A percentile compares a stretch with the other conserved stretches of the same genome.
Conservation (phyloP, 2,797 vertebrate genomes). For the Myotis daubentonii region DNA sequence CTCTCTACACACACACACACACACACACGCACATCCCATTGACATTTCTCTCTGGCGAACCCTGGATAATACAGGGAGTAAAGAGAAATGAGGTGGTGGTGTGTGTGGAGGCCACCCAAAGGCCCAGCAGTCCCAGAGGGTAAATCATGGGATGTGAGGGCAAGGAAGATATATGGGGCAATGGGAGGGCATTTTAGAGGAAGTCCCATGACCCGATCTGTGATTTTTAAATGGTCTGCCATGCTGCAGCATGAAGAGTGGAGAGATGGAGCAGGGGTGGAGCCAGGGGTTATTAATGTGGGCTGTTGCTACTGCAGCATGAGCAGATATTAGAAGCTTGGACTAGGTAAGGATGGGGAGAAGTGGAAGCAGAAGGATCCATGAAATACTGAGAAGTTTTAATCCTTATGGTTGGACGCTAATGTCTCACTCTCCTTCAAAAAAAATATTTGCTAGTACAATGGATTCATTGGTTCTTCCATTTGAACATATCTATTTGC, state of each 20-base stretch:
- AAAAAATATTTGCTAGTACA: background rate
- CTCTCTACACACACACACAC: background rate
- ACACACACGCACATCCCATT: background rate
- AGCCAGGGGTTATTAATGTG: accelerated
- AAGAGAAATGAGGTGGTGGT: background rate
- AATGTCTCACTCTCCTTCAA: slow-evolving; percentile 14
- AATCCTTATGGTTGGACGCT: background rate
- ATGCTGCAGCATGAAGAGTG: accelerated
- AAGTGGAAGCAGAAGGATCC: background rate
- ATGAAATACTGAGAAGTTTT: background rate
- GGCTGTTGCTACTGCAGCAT: background rate
- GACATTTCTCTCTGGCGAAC: background rate
- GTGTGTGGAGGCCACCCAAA: background rate
- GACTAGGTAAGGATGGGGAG: background rate
- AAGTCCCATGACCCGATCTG: background rate
- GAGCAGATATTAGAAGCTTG: background rate
- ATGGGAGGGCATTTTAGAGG: background rate
- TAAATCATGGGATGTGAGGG: background rate
- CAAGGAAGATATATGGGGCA: background rate
- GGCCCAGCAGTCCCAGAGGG: background rate
- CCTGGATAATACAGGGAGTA: background rate
- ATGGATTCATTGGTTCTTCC: background rate
- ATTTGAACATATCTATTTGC: slow-evolving; percentile 46
- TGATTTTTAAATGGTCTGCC: background rate
- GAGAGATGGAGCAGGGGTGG: accelerated